A percentile compares a stretch with the other conserved stretches of the same genome.
Evolutionary conservation across 1,140 invertebrate genomes (phyloP).

Genomic region (Neodiprion virginianus): DNA sequence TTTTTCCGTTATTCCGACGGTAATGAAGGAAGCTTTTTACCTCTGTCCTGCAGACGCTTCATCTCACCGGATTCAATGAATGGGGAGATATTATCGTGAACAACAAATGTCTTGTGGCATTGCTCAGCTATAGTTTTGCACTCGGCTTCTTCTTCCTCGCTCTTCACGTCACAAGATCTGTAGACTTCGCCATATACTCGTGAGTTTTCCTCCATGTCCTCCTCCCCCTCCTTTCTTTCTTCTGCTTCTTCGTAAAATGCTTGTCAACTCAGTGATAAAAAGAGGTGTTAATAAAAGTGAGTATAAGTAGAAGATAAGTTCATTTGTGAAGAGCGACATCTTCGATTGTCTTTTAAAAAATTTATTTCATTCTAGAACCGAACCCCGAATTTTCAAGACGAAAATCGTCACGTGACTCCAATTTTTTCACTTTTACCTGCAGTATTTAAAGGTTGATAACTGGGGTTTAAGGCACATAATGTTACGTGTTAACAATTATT

Average conservation of each 20-base stretch:
- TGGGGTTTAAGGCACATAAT: too few species aligned
- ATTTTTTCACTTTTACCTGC: too few species aligned
- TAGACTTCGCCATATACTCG: slow-evolving; percentile 35
- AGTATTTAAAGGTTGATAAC: too few species aligned
- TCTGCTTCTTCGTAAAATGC: too few species aligned
- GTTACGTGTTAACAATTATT: too few species aligned
- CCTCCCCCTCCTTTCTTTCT: too few species aligned
- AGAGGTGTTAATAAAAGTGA: background rate
- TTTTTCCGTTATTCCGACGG: background rate
- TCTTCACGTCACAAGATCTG: slow-evolving; percentile 36
- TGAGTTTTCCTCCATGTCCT: slow-evolving; percentile 23
- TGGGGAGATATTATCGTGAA: slow-evolving; percentile 22
- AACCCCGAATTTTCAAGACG: too few species aligned
- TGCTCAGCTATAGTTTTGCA: slow-evolving; percentile 32
- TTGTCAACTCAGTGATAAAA: too few species aligned
- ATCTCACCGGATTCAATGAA: slow-evolving; percentile 20
- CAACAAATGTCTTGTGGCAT: slow-evolving; percentile 28
- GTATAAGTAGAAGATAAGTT: background rate
- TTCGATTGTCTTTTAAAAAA: background rate
- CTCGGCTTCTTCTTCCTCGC: slow-evolving; percentile 34
- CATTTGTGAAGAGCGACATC: background rate
- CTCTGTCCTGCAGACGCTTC: slow-evolving; percentile 13
- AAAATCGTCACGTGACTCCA: too few species aligned
- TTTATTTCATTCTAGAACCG: too few species aligned
- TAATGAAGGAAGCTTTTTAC: background rate